Evolutionary conservation across 2,888 invertebrate species (phyloP), one percentile per base, ranked within the genome.

Genomic region (Synanthedon vespiformis): DNA sequence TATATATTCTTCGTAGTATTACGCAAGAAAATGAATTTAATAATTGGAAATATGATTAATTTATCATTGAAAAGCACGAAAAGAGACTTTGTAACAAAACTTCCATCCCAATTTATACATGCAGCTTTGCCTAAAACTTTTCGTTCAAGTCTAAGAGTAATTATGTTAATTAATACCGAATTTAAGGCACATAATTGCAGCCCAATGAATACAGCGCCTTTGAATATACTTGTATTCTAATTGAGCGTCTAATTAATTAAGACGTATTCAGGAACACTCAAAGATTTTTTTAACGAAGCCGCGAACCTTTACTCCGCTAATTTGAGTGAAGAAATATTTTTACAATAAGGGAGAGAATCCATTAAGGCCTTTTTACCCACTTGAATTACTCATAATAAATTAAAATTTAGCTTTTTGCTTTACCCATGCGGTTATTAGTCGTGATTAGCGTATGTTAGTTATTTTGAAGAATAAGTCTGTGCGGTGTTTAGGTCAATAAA

Each of bases 161-260:
- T 44, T 44, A 44, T 44, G 44, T 44, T 44, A 44, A 44, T 44
- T n/a, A 44, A 44, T n/a, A 44, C 44, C 14, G 44, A 44, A 44
- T 44, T 44, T 44, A 44, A 44, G 44, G 44, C 44, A 44, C 44
- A 44, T 44, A 44, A 44, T 13, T 44, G 44, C 5, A 14, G 44
- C 44, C 3, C 44, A 44, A 44, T 44, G 44, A 44, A 44, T 44
- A 44, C 14, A 44, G 44, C n/a, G 44, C 14, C 44, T 44, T 44
- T 44, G 44, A 44, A 44, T 13, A 34, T 34, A 44, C 44, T 44
- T 44, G 44, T 44, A 44, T 13, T 44, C 44, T 44, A 44, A 44
- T 44, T 44, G 44, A 44, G 40, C 47, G 47, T 49, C 54, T 56
- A 59, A 58, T 58, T 59, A 59, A 59, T 59, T 59, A 59, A 52